phyloP scores from a whole-genome alignment of 2,797 vertebrate species.

The Acestrorhynchus altus region DNA sequence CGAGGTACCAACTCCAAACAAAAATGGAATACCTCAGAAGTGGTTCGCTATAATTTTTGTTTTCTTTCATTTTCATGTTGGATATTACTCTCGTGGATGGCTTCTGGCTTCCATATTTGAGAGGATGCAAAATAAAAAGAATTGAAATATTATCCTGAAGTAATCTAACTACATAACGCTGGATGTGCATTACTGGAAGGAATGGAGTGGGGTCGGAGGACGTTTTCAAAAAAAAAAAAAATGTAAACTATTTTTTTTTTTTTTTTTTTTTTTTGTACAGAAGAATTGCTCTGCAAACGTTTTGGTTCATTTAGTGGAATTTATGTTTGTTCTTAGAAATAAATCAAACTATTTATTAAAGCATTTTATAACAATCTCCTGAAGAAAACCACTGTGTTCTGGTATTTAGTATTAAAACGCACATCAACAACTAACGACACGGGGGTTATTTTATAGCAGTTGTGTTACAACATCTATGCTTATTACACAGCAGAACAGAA shows the following conservation, averaged over 20 bases:
- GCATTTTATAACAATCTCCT: conserved; percentile 83
- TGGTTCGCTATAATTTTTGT: conserved; percentile 62
- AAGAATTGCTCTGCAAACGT: conserved; percentile 79
- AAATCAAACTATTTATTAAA: conserved; percentile 92
- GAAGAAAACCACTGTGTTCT: conserved; percentile 52
- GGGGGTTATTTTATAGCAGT: background rate
- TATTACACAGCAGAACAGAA: background rate
- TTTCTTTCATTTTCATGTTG: conserved; percentile 63
- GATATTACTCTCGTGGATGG: conserved; percentile 43
- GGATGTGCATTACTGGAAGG: conserved; percentile 68
- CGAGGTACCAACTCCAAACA: conserved; percentile 72
- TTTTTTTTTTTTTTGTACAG: conserved; percentile 79
- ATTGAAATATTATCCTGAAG: conserved; percentile 65
- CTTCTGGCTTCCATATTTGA: conserved; percentile 76
- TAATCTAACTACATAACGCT: conserved; percentile 58
- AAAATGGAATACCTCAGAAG: conserved; percentile 73
- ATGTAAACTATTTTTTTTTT: conserved; percentile 72
- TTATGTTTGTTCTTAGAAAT: conserved; percentile 86
- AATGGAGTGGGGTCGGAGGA: conserved; percentile 48
- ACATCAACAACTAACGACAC: background rate
- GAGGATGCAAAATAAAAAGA: conserved; percentile 73
- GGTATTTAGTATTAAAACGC: conserved; percentile 47
- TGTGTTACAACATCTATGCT: conserved; percentile 24
- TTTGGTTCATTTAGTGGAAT: conserved; percentile 81
- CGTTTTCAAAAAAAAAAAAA: conserved; percentile 41